These are phyloP conservation scores for Acutogordius australiensis DNA, from an alignment of 2,888 invertebrate genomes.

Conservation along the genomic window DNA sequence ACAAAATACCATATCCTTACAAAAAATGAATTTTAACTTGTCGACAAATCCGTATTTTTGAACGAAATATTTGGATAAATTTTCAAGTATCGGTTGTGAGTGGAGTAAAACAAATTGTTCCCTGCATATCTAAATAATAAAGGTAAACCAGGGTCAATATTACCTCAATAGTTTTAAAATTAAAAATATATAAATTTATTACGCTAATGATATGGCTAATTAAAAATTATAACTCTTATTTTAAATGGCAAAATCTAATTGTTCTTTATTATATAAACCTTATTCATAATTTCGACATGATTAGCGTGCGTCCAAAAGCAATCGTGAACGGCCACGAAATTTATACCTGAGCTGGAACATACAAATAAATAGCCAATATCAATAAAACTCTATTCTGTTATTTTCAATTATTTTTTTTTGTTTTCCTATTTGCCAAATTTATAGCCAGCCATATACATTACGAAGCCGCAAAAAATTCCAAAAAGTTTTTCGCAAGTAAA, in stretches of 20 bases:
- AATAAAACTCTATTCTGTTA: no score
- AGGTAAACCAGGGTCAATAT: background rate
- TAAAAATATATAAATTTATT: no score
- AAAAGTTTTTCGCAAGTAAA: no score
- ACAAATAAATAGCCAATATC: no score
- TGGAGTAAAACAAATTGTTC: conserved; percentile 88
- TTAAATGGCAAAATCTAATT: background rate
- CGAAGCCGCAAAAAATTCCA: no score
- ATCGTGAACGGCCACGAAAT: conserved; percentile 83
- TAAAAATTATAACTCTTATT: background rate
- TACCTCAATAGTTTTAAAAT: no score
- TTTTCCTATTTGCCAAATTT: no score
- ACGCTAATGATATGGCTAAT: no score
- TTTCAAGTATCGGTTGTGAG: conserved; percentile 57
- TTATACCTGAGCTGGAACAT: no score
- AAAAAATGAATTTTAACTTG: background rate
- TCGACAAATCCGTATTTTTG: background rate
- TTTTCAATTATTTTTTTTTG: no score
- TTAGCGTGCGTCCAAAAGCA: conserved; percentile 94
- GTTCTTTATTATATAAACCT: conserved; percentile 30
- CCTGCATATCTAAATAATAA: conserved; percentile 44
- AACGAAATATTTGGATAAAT: conserved; percentile 21
- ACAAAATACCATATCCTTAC: no score
- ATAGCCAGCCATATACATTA: no score
- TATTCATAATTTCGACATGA: conserved; percentile 56